A percentile compares a stretch with the other conserved stretches of the same genome.
Evolutionary conservation across 2,113 vertebrate genomes (phyloP).

Genomic region (Brachyhypopomus occidentalis): DNA sequence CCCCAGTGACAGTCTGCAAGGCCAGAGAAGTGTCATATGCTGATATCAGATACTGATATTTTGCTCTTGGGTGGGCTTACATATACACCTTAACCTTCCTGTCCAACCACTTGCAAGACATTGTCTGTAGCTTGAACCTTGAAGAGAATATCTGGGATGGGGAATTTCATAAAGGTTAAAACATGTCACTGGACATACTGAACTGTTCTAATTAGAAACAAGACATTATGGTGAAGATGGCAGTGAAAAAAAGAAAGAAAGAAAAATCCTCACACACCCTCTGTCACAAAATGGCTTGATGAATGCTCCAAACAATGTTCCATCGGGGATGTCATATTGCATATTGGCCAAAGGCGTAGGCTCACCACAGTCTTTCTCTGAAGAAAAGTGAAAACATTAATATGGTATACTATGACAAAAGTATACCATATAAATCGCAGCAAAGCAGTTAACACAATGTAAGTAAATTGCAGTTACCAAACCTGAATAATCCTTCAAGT

Average conservation of each 20-base stretch:
- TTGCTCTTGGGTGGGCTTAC: constrained; percentile 55
- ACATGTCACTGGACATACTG: neutral
- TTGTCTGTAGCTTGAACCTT: constrained; percentile 44
- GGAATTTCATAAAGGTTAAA: neutral
- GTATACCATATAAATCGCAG: neutral
- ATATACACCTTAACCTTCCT: constrained; percentile 37
- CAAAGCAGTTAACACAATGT: neutral
- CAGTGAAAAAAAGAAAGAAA: neutral
- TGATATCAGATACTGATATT: neutral
- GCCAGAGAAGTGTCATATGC: neutral
- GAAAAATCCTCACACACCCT: constrained; percentile 61
- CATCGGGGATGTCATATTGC: neutral
- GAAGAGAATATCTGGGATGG: constrained; percentile 40
- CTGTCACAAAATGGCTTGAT: constrained; percentile 47
- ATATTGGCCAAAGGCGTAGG: constrained; percentile 28
- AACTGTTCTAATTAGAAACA: neutral
- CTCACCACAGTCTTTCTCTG: constrained; percentile 67
- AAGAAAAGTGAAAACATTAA: neutral
- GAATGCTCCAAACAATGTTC: constrained; percentile 59
- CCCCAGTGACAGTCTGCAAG: neutral
- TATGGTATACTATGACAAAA: neutral
- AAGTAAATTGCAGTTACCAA: neutral
- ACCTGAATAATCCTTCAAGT: no score
- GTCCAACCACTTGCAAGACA: constrained; percentile 61
- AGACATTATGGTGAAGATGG: neutral